phyloP scores from a whole-genome alignment of 2,888 invertebrate species.

The Drosophila seclusa region DNA sequence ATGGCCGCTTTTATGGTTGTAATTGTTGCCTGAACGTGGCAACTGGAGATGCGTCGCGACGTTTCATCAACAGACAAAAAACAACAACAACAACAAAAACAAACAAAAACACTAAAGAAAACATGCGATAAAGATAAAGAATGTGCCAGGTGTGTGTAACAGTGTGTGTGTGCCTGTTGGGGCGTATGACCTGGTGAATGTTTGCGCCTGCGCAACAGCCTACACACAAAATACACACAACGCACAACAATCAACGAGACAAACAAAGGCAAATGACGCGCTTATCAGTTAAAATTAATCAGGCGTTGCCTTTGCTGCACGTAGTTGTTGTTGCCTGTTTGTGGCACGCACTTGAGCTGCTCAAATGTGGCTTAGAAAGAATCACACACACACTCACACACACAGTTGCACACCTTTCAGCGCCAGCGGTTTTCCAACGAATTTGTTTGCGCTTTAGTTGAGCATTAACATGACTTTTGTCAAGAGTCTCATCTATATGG shows the following conservation, averaged over 20 bases:
- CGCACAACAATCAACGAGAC: constrained; percentile 55
- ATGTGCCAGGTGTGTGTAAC: constrained; percentile 48
- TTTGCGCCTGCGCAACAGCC: constrained; percentile 79
- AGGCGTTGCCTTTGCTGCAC: constrained; percentile 69
- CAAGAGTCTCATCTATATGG: constrained; percentile 7
- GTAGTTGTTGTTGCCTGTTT: constrained; percentile 25
- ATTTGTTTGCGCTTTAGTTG: constrained; percentile 71
- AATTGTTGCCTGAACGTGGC: constrained; percentile 58
- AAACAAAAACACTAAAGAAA: constrained; percentile 44
- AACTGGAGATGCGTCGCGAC: constrained; percentile 42
- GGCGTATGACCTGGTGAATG: constrained; percentile 78
- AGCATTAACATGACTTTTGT: constrained; percentile 70
- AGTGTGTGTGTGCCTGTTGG: constrained; percentile 40
- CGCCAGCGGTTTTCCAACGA: constrained; percentile 68
- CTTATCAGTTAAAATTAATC: constrained; percentile 80
- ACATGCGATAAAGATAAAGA: constrained; percentile 75
- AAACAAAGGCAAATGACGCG: constrained; percentile 77
- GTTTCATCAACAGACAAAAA: constrained; percentile 50
- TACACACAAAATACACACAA: constrained; percentile 57
- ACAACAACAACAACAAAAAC: constrained; percentile 34
- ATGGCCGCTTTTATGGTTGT: constrained; percentile 59
- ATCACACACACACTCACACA: constrained; percentile 18
- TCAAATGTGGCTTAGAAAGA: constrained; percentile 31
- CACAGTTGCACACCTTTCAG: constrained; percentile 51
- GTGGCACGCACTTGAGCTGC: constrained; percentile 74